Evolutionary conservation across 2,888 invertebrate species (phyloP), one percentile per base, ranked within the genome.

Genomic region (Lochmaea capreae): DNA sequence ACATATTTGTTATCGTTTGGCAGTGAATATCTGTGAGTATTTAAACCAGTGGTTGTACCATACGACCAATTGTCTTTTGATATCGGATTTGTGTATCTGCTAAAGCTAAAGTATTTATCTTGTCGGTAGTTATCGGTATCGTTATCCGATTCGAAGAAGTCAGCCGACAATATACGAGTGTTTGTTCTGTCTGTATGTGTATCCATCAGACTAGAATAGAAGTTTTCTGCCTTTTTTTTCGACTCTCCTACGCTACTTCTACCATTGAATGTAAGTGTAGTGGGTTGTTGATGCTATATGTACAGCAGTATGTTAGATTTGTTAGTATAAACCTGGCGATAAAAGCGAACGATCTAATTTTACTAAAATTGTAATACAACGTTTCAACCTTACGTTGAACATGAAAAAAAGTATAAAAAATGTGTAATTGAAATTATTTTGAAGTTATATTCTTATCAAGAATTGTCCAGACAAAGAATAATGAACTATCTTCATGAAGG

Each of bases 231-330:
- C 80, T 82, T 84, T 81, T 79, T 80, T 79, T 81, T 83, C 65
- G 82, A 82, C 79, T 85, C 86, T 83, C 84, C 85, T 83, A 85
- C 83, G 83, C 85, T 86, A 86, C 85, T 85, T 84, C 87, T 86
- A 86, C 86, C 86, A 84, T 86, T 87, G 86, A 86, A 86, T 84
- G 86, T 86, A 83, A 84, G 85, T 87, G 86, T 86, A 78, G 85
- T 85, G 83, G 84, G 85, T 76, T 76, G 80, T 76, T 73, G 80
- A 78, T 80, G 81, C 80, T 81, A 81, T 86, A 84, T 84, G 83
- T 87, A 87, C 86, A 87, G 85, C 85, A 85, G 80, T 81, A 84
- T 84, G 86, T 87, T 87, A 86, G 84, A 85, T 84, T 79, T 81
- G 85, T 86, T 86, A 86, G 85, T 85, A 79, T 83, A 79, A 83